Percentiles rank a stretch among this genome's conserved stretches.
Conservation (phyloP, 2,888 invertebrate species). For the Hirtodrosophila trivittata region DNA sequence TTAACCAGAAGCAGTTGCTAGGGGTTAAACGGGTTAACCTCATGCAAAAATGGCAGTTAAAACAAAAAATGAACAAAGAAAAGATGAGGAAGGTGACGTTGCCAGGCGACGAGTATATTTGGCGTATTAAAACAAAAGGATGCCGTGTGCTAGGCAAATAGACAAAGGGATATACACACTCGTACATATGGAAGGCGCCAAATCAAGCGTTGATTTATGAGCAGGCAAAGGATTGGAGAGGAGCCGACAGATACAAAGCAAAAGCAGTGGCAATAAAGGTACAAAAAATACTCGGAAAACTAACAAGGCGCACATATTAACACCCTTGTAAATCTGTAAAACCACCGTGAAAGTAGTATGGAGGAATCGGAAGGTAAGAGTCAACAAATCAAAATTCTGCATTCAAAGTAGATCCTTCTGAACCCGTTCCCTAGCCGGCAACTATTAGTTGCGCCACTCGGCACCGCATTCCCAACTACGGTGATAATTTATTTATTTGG, state of each 20-base stretch:
- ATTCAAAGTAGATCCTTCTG: constrained; percentile 32
- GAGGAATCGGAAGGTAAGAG: constrained; percentile 16
- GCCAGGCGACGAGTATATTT: constrained; percentile 64
- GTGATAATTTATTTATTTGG: constrained; percentile 83
- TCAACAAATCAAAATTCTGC: constrained; percentile 60
- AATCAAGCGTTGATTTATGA: constrained; percentile 78
- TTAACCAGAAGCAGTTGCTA: constrained; percentile 69
- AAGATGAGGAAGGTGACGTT: constrained; percentile 44
- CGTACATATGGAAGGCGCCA: constrained; percentile 65
- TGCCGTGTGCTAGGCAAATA: constrained; percentile 72
- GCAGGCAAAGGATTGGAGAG: constrained; percentile 59
- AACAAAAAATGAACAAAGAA: constrained; percentile 25
- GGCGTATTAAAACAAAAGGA: constrained; percentile 74
- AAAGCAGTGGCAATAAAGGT: constrained; percentile 17
- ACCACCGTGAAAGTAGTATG: constrained; percentile 68
- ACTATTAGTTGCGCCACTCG: constrained; percentile 76
- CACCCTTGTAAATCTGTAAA: constrained; percentile 76
- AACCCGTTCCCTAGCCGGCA: constrained; percentile 48
- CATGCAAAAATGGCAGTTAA: constrained; percentile 50
- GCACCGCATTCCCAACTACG: constrained; percentile 42
- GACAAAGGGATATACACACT: constrained; percentile 61
- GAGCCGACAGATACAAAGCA: constrained; percentile 35
- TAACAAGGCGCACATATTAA: constrained; percentile 69
- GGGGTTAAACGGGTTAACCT: constrained; percentile 76
- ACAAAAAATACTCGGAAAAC: constrained; percentile 56